These are phyloP conservation scores for Agrotis ipsilon DNA, from an alignment of 2,888 invertebrate species.

Conservation along the genomic window DNA sequence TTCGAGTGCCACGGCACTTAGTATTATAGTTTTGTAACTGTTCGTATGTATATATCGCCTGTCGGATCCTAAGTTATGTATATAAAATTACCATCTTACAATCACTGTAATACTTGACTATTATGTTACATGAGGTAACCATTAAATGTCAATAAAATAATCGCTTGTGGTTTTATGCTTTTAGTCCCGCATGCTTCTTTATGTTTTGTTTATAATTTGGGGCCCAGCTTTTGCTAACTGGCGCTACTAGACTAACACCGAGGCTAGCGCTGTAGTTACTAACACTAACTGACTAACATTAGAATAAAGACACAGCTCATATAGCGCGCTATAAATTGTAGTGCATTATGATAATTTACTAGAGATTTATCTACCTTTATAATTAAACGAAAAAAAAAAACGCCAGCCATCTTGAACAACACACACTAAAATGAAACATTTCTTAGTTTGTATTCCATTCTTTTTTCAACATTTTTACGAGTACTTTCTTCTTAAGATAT, in stretches of 20 bases:
- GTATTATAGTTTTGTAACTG: conserved; percentile 70
- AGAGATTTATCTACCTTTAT: not conserved
- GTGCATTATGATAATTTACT: conserved; percentile 21
- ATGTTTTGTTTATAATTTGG: conserved; percentile 74
- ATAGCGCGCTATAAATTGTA: conserved; percentile 30
- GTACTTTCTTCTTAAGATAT: conserved; percentile 47
- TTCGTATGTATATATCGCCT: conserved; percentile 69
- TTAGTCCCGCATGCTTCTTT: conserved; percentile 88
- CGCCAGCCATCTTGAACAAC: not conserved
- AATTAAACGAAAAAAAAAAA: not conserved
- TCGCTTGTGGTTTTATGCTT: conserved; percentile 89
- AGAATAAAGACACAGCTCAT: conserved; percentile 22
- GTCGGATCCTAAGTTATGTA: conserved; percentile 69
- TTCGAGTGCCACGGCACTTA: conserved; percentile 54
- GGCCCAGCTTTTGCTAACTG: conserved; percentile 80
- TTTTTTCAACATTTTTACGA: conserved; percentile 19
- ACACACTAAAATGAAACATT: conserved; percentile 8
- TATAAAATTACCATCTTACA: conserved; percentile 75
- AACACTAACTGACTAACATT: conserved; percentile 55
- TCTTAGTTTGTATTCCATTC: not conserved
- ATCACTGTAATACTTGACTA: conserved; percentile 82
- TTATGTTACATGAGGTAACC: conserved; percentile 83
- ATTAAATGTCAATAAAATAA: conserved; percentile 88
- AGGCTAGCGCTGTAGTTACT: conserved; percentile 66
- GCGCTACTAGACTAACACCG: conserved; percentile 63